Evolutionary conservation across 1,140 invertebrate genomes (phyloP), one percentile per base, ranked within the genome.

Genomic region (Cydia amplana): DNA sequence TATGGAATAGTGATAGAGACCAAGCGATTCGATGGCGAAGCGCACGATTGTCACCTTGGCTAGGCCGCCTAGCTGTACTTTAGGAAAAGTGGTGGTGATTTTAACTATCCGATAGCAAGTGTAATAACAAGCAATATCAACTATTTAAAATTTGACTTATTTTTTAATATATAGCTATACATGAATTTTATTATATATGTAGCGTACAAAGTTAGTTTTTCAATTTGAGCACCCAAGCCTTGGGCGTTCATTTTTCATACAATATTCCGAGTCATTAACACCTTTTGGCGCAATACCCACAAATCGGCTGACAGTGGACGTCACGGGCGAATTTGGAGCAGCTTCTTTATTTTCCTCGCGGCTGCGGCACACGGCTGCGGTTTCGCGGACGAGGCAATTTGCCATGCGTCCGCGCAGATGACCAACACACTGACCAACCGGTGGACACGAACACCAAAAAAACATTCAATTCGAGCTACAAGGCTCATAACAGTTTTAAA

Each of bases 291-390:
- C 55, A 60, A 60, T 23, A 2, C 20, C 5, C 20, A 23, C 55
- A 60, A 60, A 60, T 60, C 23, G 55, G 55, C 20, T 0, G 51
- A 18, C 51, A 55, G 51, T 55, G 51, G n/a, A 18, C 51, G 55
- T 60, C 55, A 60, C 55, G 55, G 55, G 55, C 18, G 55, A 60
- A 60, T 60, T 60, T 60, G 55, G 55, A 60, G 20, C 55, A 60
- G n/a, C n/a, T 23, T 20, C 51, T 49, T 55, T n/a, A 18, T 60
- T 23, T 60, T 60, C 16, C 55, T 60, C 12, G 55, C 55, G 20
- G 55, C 55, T 60, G 55, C 20, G 55, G 55, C n/a, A n/a, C n/a
- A n/a, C 55, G 20, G 55, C 55, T 60, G 55, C 20, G 55, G 55
- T 23, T 60, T 23, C 51, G 51, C 55, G 55, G 55, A 20, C 51